Evolutionary conservation across 2,113 vertebrate species (phyloP).

Genomic region (Pardalotus punctatus): DNA sequence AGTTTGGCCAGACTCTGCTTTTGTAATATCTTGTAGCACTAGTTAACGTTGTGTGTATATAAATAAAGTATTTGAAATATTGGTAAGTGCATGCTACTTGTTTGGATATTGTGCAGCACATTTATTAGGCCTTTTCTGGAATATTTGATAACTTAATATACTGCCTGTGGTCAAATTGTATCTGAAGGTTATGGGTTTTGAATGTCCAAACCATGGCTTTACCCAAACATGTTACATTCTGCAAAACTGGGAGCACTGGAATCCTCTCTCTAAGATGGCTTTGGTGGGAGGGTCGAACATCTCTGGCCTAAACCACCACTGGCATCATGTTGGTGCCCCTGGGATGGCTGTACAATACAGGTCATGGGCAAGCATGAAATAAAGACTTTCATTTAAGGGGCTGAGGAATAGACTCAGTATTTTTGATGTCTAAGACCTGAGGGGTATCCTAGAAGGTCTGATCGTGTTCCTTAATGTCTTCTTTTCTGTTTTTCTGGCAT

Average conservation of each 20-base stretch:
- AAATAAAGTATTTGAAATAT: neutral
- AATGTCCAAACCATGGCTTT: neutral
- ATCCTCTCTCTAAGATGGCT: neutral
- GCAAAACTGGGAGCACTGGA: neutral
- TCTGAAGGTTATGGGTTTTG: neutral
- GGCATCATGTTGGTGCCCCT: neutral
- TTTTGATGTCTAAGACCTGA: neutral
- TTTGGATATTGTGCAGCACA: neutral
- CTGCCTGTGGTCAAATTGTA: neutral
- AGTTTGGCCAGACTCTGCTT: neutral
- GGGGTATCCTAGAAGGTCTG: neutral
- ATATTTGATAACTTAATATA: neutral
- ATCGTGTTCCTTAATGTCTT: neutral
- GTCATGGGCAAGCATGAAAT: neutral
- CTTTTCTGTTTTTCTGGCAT: neutral
- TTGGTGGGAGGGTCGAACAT: neutral
- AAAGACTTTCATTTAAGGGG: neutral
- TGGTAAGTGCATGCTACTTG: neutral
- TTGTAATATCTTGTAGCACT: neutral
- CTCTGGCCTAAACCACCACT: neutral
- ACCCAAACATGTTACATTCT: neutral
- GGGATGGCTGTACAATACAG: neutral
- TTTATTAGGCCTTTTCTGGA: neutral
- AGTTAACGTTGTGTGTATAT: accelerated
- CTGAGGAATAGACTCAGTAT: neutral